These are phyloP conservation scores for Dipodomys merriami DNA, from an alignment of 2,113 vertebrate species.

Conservation along the genomic window DNA sequence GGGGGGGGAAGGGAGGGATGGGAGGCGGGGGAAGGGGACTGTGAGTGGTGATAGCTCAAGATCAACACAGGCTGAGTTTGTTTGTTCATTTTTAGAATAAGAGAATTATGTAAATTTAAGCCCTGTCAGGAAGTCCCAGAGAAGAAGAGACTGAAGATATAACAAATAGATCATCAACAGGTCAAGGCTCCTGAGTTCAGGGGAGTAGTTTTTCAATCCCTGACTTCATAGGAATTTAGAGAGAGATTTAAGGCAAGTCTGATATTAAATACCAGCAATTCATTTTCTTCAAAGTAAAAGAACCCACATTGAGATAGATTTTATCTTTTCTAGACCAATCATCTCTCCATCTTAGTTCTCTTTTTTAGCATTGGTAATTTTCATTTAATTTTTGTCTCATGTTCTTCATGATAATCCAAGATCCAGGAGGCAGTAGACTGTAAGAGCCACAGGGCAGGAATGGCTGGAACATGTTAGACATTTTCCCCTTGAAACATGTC, in stretches of 20 bases:
- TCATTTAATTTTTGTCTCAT: neutral
- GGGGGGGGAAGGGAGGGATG: too few relatives aligned
- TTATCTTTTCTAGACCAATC: neutral
- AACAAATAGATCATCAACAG: constrained; percentile 1
- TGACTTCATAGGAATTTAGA: neutral
- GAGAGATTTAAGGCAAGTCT: neutral
- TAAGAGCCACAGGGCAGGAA: neutral
- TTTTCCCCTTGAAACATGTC: neutral
- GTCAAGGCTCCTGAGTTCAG: neutral
- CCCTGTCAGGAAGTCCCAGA: neutral
- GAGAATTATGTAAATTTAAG: neutral
- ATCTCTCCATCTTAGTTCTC: neutral
- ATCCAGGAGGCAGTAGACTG: too few relatives aligned
- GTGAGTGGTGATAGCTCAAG: neutral
- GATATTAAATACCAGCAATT: neutral
- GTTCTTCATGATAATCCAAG: neutral
- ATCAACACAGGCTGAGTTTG: neutral
- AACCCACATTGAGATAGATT: neutral
- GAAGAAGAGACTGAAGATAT: neutral
- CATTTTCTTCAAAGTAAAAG: neutral
- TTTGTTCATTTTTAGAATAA: constrained; percentile 20
- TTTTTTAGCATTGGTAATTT: neutral
- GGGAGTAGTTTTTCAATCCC: neutral
- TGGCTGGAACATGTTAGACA: neutral
- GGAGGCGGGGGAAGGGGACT: too few relatives aligned